Evolutionary conservation across 2,797 vertebrate species (phyloP), one percentile per base, ranked within the genome.

Genomic region (Takifugu ocellatus): DNA sequence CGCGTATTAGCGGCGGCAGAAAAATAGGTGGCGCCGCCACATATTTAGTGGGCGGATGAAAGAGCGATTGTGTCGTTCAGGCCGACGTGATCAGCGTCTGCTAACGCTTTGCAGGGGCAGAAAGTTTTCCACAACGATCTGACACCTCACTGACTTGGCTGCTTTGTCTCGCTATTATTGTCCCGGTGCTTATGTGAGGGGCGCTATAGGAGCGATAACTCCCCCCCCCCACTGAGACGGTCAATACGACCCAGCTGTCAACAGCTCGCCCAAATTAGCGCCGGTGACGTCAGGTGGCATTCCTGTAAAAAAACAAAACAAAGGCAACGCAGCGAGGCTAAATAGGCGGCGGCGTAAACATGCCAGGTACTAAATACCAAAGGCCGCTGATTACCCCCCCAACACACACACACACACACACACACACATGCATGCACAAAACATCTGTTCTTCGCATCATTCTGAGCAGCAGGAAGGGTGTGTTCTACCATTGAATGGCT

Each of bases 121-220:
- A 77, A 77, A 66, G 73, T 82, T 21, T 51, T 85, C 72, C 70
- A 71, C 78, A 72, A 68, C 73, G 74, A 86, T 84, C 78, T 47
- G 80, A 84, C 80, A 83, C 80, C 75, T 78, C 54, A 64, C 52
- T 39, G 62, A 78, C 76, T 80, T 72, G 82, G 53, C 80, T 70
- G 82, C 66, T 78, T 74, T 42, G 63, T 69, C 45, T 36, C 69
- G 79, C 79, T 91, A 90, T 90, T 89, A 87, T 86, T 86, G 84
- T 83, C 79, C 64, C 72, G 25, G 63, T 56, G 68, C 72, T 81
- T 85, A 77, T 76, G 82, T 81, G 45, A 49, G 24, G 36, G 36
- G 36, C 12, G 36, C 12, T 39, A 39, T 3, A 8, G 17, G 6
- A 17, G n/a, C 44, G 8, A 79, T 83, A 83, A 75, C 45, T 44